Conservation (phyloP, 2,797 vertebrate species). For the Sebastes nivosus region DNA sequence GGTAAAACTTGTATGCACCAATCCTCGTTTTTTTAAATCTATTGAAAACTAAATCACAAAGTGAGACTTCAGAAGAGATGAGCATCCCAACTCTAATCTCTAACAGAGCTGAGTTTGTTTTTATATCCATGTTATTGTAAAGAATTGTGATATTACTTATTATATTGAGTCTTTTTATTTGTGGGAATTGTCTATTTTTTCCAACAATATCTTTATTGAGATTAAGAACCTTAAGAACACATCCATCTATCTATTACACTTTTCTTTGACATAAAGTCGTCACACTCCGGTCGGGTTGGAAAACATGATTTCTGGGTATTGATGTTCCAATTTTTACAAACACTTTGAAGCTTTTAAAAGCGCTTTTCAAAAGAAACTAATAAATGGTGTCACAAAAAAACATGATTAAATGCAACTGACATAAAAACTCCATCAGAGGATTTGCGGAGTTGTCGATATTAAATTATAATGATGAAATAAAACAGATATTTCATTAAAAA, state of each 20-base stretch:
- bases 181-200: background rate
- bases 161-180: background rate
- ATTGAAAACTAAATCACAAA: background rate
- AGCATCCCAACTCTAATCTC: background rate
- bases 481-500: background rate
- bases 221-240: no score
- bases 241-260: no score
- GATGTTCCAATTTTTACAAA: no score
- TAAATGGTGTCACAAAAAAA: no score
- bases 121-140: background rate
- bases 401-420: no score
- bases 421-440: no score
- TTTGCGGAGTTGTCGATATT: background rate
- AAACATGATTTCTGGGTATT: no score
- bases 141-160: background rate
- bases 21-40: background rate
- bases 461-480: background rate
- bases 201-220: no score
- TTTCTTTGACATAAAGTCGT: no score
- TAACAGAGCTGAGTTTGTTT: background rate
- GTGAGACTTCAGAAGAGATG: background rate
- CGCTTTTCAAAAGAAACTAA: no score
- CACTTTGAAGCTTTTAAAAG: no score
- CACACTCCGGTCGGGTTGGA: no score
- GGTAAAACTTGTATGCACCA: background rate